phyloP scores from a whole-genome alignment of 1,140 invertebrate genomes.

The Galendromus occidentalis region DNA sequence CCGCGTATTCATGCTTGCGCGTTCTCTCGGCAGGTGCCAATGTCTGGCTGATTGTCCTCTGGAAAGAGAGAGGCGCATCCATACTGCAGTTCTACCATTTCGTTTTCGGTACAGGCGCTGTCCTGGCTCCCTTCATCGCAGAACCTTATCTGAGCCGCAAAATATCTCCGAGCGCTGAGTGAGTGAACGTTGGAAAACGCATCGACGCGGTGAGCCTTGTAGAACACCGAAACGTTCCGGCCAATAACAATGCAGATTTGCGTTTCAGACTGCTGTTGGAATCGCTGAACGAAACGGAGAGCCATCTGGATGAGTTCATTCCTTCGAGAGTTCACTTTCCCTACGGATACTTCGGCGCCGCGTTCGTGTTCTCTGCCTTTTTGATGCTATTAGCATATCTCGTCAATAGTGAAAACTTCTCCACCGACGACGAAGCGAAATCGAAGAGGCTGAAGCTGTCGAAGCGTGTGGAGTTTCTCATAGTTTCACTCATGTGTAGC shows the following conservation, averaged over 20 bases:
- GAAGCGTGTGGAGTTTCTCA: not conserved
- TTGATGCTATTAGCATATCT: not conserved
- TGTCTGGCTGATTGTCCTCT: not conserved
- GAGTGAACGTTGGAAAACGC: no score
- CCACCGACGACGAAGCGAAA: not conserved
- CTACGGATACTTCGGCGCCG: not conserved
- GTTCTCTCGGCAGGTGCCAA: not conserved
- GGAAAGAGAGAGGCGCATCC: not conserved
- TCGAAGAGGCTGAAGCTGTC: not conserved
- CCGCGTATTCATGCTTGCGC: not conserved
- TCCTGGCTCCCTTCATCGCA: not conserved
- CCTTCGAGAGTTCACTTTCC: not conserved
- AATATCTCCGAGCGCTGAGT: not conserved
- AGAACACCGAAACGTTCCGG: no score
- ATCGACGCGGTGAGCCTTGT: no score
- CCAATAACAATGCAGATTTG: no score
- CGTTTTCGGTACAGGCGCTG: not conserved
- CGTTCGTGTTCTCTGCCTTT: not conserved
- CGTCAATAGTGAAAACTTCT: not conserved
- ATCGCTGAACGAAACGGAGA: no score
- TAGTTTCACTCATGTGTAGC: not conserved
- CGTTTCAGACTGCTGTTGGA: no score
- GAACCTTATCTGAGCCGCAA: not conserved
- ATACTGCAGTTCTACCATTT: constrained; percentile 4
- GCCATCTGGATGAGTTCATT: no score